Evolutionary conservation across 2,888 invertebrate species (phyloP).

Genomic region (Cyaniris semiargus): DNA sequence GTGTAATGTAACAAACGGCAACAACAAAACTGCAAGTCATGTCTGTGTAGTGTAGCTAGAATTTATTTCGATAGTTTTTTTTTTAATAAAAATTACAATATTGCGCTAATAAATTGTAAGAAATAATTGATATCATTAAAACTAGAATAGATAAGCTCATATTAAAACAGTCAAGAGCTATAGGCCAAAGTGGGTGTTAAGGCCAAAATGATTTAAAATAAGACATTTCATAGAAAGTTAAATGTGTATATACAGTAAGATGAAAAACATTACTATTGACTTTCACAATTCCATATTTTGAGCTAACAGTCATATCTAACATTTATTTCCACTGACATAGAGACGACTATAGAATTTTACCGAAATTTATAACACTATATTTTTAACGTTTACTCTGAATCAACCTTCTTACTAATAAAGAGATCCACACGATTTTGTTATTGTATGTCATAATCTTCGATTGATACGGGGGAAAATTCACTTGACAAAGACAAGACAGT

Average conservation of each 20-base stretch:
- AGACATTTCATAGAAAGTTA: background rate
- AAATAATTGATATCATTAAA: conserved; percentile 42
- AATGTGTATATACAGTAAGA: conserved; percentile 4
- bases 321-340: conserved; percentile 5
- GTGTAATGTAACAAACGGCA: too few species aligned
- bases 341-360: conserved; percentile 15
- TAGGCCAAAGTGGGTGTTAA: conserved; percentile 56
- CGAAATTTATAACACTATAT: conserved; percentile 4
- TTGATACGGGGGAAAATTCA: background rate
- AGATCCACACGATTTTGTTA: background rate
- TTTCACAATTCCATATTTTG: conserved; percentile 13
- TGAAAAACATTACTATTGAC: background rate
- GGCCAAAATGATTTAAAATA: background rate
- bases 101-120: conserved; percentile 20
- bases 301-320: background rate
- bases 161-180: conserved; percentile 59
- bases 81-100: background rate
- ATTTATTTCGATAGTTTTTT: too few species aligned
- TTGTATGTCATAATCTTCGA: background rate
- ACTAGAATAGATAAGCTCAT: conserved; percentile 73
- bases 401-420: background rate
- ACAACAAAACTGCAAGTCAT: too few species aligned
- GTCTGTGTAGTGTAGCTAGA: too few species aligned
- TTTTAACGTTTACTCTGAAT: background rate
- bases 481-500: background rate